phyloP scores from a whole-genome alignment of 53 echinoderm and acorn worm genomes.

The Crossaster papposus region DNA sequence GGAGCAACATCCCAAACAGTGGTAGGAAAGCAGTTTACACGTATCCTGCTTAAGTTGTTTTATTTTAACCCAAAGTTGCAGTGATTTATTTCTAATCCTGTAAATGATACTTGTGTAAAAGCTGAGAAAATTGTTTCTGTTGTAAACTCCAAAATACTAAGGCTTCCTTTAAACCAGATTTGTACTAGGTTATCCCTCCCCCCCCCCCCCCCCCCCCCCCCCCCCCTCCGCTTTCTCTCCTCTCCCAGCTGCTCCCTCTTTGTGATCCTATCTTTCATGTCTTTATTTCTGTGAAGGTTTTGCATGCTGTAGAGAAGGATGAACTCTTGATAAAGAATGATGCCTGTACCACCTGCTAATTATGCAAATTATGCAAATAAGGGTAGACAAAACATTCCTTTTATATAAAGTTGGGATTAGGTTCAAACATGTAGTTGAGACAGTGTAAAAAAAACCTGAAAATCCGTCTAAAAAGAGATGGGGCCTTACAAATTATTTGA shows the following conservation, averaged over 20 bases:
- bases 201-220: too few relatives aligned
- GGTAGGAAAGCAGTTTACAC: background rate
- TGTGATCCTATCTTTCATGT: background rate
- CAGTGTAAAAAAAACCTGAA: background rate
- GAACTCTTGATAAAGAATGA: conserved; percentile 46
- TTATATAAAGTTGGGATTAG: background rate
- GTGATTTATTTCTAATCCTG: background rate
- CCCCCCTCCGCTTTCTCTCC: background rate
- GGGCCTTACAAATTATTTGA: too few relatives aligned
- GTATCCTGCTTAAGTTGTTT: background rate
- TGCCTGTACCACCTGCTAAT: conserved; percentile 33
- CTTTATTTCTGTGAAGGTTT: conserved; percentile 49
- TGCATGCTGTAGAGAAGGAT: conserved; percentile 54
- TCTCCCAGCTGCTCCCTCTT: background rate
- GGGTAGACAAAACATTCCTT: conserved; percentile 26
- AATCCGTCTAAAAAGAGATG: too few relatives aligned
- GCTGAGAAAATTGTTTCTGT: background rate
- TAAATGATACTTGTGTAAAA: background rate
- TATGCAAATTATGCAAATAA: conserved; percentile 40
- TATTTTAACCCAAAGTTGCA: background rate
- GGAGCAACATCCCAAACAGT: background rate
- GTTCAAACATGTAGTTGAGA: background rate
- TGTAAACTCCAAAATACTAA: background rate
- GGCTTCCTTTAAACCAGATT: too few relatives aligned
- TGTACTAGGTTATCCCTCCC: too few relatives aligned